Percentiles rank a stretch among this genome's conserved stretches.
Conservation (phyloP, 1,140 invertebrate species). For the Tetramorium simillimum region DNA sequence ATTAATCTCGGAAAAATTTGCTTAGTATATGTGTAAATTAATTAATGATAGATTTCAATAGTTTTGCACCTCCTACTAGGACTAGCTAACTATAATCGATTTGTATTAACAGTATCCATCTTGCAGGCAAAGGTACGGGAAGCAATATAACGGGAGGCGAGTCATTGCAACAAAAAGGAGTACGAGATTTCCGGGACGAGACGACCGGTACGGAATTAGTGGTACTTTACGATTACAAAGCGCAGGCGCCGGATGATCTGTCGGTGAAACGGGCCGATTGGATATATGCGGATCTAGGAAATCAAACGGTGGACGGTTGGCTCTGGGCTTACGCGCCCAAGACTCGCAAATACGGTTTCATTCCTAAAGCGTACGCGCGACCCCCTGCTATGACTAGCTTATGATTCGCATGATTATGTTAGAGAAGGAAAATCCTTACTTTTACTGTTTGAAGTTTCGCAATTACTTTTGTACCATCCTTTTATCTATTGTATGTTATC, state of each 20-base stretch:
- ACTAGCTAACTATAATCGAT: background rate
- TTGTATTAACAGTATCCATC: slow-evolving; percentile 1
- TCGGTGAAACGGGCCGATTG: slow-evolving; percentile 95
- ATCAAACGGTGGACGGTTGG: slow-evolving; percentile 98
- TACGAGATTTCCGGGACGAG: slow-evolving; percentile 83
- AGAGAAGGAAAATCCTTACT: background rate
- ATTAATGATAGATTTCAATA: background rate
- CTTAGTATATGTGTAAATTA: background rate
- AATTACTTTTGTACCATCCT: background rate
- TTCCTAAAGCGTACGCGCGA: slow-evolving; percentile 97
- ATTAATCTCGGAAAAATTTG: background rate
- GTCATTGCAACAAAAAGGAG: slow-evolving; percentile 82
- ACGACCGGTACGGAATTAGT: slow-evolving; percentile 93
- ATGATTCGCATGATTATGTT: slow-evolving; percentile 80
- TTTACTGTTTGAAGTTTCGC: background rate
- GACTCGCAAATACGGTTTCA: slow-evolving; percentile 96
- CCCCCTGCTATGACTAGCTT: slow-evolving; percentile 96
- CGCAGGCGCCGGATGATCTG: slow-evolving; percentile 96
- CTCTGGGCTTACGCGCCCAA: slow-evolving; percentile 97
- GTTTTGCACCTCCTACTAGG: background rate
- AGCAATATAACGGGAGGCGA: slow-evolving; percentile 75
- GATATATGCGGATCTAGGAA: slow-evolving; percentile 97
- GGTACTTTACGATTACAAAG: slow-evolving; percentile 98
- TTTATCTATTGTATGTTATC: slow-evolving; percentile 11
- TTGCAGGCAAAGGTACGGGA: slow-evolving; percentile 77